A percentile compares a stretch with the other conserved stretches of the same genome.
These are phyloP conservation scores for Onychomys torridus DNA, from an alignment of 2,797 vertebrate genomes.

Conservation along the genomic window DNA sequence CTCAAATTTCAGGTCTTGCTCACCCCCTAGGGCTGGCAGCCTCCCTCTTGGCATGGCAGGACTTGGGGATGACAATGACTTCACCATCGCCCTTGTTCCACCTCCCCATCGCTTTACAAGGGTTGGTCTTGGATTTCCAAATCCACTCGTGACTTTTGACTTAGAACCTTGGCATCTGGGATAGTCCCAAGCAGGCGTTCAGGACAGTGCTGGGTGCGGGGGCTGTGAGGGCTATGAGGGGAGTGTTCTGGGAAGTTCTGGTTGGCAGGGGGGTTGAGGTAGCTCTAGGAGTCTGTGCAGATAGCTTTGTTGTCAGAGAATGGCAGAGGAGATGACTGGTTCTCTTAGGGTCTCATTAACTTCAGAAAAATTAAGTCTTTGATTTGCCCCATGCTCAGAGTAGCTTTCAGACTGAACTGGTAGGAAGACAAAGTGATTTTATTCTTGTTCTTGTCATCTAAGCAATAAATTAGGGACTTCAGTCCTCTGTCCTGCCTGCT, in stretches of 20 bases:
- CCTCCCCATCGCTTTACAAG: conserved; percentile 59
- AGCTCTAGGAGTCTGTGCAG: no score
- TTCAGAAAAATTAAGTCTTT: background rate
- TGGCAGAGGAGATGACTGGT: background rate
- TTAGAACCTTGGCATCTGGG: conserved; percentile 77
- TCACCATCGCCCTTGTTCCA: background rate
- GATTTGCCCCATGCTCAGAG: background rate
- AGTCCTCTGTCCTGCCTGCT: background rate
- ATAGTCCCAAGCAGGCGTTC: conserved; percentile 48
- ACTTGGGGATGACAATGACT: conserved; percentile 27
- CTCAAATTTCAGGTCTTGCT: conserved; percentile 83
- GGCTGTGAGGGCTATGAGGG: background rate
- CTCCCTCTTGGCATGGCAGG: conserved; percentile 25
- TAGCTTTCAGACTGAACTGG: background rate
- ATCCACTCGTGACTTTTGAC: conserved; percentile 69
- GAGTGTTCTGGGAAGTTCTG: background rate
- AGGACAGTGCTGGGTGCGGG: background rate
- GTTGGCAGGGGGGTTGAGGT: background rate
- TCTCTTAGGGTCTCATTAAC: background rate
- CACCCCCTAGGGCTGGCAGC: conserved; percentile 47
- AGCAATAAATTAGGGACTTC: background rate
- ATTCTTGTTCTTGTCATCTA: background rate
- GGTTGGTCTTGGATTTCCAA: conserved; percentile 74
- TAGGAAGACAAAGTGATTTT: background rate
- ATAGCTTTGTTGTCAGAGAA: background rate